phyloP scores from a whole-genome alignment of 2,113 vertebrate genomes.

The Campylomormyrus numenius region DNA sequence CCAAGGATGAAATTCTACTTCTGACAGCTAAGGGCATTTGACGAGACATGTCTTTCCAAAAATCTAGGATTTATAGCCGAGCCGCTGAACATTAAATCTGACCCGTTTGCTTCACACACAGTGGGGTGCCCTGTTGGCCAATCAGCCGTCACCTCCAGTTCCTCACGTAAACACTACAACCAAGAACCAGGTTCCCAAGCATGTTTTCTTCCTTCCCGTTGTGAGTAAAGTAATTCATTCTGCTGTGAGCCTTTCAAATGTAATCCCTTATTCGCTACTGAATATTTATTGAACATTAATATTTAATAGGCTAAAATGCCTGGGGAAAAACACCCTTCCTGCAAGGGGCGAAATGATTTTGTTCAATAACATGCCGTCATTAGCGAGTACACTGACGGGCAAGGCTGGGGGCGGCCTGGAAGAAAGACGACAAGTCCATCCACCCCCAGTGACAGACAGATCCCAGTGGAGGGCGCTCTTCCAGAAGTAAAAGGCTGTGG shows the following conservation, averaged over 20 bases:
- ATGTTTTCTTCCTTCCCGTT: not conserved
- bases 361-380: not conserved
- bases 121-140: too few species aligned
- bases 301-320: conserved; percentile 9
- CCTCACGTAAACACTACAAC: not conserved
- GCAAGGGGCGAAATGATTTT: not conserved
- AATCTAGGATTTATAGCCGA: not conserved
- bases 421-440: not conserved
- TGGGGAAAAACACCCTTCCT: not conserved
- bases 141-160: not conserved
- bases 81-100: not conserved
- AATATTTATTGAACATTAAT: conserved; percentile 18
- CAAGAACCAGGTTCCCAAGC: not conserved
- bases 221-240: not conserved
- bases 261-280: not conserved
- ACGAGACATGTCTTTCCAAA: not conserved
- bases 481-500: not conserved
- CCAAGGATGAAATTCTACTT: not conserved
- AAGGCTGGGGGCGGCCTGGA: not conserved
- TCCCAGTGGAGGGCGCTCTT: not conserved
- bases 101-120: not conserved
- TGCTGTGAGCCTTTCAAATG: not conserved
- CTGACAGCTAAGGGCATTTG: not conserved
- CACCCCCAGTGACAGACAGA: not conserved
- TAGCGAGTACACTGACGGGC: not conserved